Base-by-base conservation (phyloP, 2,797 vertebrate species). In the Steatocranus sp. region DNA sequence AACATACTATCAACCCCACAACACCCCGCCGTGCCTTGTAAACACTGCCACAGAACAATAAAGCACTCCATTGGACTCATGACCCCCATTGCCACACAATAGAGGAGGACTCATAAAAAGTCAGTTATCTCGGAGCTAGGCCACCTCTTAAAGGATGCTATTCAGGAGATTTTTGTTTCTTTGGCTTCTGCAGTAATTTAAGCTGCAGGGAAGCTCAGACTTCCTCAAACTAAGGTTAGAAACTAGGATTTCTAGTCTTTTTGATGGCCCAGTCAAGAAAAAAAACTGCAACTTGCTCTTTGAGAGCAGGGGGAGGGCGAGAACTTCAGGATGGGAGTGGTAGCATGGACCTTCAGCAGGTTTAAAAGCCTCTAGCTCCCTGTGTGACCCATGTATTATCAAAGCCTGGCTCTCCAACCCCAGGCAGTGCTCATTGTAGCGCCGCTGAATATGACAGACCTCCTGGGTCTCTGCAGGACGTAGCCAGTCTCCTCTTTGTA, bases 51-150 rank as follows among this genome's bases (percentile, higher is more conserved):
- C 91, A 74, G 91, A 95, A 97, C 96, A 96, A 96, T 98, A 98
- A 98, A 97, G 92, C 91, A 92, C 96, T 98, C 96, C 95, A 95
- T 88, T 89, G 95, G 94, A 95, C 92, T 95, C 92, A 94, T 96
- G 95, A 95, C 96, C 96, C 93, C 91, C 27, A 94, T 94, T 90
- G 95, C 89, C 93, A 92, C 93, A 98, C 97, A 98, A 98, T 96
- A 90, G 96, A 87, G 14, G 38, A 87, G 86, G 94, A 94, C 96
- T 95, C 95, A 97, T 97, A 98, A 98, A 98, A 96, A 95, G 94
- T 96, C 96, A 94, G 96, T 97, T 98, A 97, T 96, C 95, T 97
- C 88, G 87, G 91, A 94, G 94, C 94, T 94, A 81, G 91, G 91
- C 88, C 91, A 94, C 95, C 96, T 96, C 95, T 97, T 95, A 96